Conservation (phyloP, 2,113 vertebrate species). For the Hepsetus odoe region DNA sequence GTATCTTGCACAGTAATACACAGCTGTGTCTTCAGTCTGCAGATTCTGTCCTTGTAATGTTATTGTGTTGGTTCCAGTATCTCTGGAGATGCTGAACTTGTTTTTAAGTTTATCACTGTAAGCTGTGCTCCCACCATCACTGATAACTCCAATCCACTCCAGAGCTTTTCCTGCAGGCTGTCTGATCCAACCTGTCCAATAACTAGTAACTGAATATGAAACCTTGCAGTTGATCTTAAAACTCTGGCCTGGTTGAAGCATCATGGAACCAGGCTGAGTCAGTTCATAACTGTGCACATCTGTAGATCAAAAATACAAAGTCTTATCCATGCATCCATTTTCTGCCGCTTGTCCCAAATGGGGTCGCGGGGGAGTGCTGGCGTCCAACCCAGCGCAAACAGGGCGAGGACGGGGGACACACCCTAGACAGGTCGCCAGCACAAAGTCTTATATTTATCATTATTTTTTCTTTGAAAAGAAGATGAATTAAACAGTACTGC, state of each 20-base stretch:
- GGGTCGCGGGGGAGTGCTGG: no score
- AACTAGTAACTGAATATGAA: constrained; percentile 33
- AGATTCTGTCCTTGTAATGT: constrained; percentile 16
- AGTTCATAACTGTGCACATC: neutral
- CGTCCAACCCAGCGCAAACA: no score
- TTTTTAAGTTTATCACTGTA: constrained; percentile 38
- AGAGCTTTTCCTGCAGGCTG: constrained; percentile 45
- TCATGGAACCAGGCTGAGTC: neutral
- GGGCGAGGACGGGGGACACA: no score
- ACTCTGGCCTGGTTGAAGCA: constrained; percentile 14
- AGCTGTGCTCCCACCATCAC: fast-evolving
- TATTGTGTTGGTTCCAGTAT: neutral
- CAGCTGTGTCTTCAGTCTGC: constrained; percentile 21
- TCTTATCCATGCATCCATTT: no score
- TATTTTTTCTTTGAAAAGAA: no score
- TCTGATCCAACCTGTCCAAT: constrained; percentile 24
- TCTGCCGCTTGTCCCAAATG: no score
- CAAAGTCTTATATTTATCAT: no score
- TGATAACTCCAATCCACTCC: constrained; percentile 40
- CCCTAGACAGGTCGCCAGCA: no score
- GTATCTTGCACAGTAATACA: constrained; percentile 39
- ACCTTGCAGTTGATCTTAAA: constrained; percentile 35
- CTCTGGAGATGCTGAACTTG: constrained; percentile 36
- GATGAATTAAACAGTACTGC: no score
- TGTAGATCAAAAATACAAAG: neutral